These are phyloP conservation scores for Trisateles emortualis DNA, from an alignment of 2,888 invertebrate genomes.

Conservation along the genomic window DNA sequence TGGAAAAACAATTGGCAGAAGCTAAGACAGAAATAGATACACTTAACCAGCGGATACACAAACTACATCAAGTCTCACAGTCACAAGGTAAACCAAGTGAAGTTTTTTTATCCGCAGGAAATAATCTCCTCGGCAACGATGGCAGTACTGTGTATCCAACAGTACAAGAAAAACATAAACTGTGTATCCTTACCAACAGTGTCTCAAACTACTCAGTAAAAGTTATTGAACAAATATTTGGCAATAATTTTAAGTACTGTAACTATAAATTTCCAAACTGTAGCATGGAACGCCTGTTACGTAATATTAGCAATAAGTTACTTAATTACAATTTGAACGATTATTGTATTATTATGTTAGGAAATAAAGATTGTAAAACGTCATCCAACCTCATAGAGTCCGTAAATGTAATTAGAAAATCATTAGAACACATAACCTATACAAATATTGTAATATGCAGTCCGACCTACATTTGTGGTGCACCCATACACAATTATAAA, in stretches of 20 bases:
- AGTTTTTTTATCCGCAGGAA: not conserved
- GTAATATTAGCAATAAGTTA: not conserved
- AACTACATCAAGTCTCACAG: not conserved
- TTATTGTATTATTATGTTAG: conserved; percentile 14
- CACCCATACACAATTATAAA: not conserved
- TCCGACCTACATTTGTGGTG: conserved; percentile 3
- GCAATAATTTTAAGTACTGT: not conserved
- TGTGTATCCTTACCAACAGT: not conserved
- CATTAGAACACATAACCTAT: not conserved
- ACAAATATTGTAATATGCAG: not conserved
- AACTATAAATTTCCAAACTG: not conserved
- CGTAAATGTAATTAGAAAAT: not conserved
- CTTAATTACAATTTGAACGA: not conserved
- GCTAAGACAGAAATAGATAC: not conserved
- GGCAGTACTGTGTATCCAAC: not conserved
- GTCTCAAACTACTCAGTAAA: not conserved
- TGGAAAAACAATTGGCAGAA: not conserved
- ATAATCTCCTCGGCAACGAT: not conserved
- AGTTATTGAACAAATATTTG: not conserved
- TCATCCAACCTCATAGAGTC: not conserved
- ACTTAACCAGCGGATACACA: not conserved
- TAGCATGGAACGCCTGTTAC: not conserved
- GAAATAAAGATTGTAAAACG: not conserved
- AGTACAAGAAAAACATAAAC: not conserved
- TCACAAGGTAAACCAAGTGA: not conserved